A percentile compares a stretch with the other conserved stretches of the same genome.
phyloP scores from a whole-genome alignment of 92 coral and sea anemone genomes.

The Zoanthus sansibaricus region DNA sequence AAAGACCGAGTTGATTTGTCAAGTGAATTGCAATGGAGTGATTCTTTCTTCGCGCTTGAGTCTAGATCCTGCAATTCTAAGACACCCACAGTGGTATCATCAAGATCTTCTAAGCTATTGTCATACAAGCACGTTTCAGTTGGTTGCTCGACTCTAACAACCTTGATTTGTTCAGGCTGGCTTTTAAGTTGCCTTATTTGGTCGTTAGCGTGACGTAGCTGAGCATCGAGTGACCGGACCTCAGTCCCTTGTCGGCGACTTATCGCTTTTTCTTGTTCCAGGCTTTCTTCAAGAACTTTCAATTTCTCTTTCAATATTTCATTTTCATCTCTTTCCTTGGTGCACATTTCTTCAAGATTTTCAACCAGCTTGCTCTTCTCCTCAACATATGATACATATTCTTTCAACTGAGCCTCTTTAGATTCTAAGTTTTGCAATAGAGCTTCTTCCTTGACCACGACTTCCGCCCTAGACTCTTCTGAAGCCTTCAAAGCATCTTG shows the following conservation, averaged over 20 bases:
- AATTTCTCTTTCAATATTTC: conserved; percentile 57
- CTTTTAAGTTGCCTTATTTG: conserved; percentile 74
- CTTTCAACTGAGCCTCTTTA: conserved; percentile 56
- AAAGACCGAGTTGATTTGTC: conserved; percentile 61
- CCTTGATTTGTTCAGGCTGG: conserved; percentile 7
- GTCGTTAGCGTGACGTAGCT: conserved; percentile 79
- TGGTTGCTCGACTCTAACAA: conserved; percentile 30
- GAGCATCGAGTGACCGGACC: conserved; percentile 93
- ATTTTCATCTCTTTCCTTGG: conserved; percentile 52
- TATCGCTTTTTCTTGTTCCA: conserved; percentile 70
- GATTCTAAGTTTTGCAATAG: conserved; percentile 44
- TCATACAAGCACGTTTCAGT: conserved; percentile 49
- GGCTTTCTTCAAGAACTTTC: conserved; percentile 57
- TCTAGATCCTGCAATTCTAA: conserved; percentile 66
- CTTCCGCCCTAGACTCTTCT: conserved; percentile 50
- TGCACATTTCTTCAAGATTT: conserved; percentile 57
- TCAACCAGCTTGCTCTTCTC: conserved; percentile 68
- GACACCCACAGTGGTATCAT: conserved; percentile 52
- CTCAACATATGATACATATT: conserved; percentile 58
- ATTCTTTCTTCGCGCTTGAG: conserved; percentile 39
- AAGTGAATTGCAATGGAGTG: conserved; percentile 19
- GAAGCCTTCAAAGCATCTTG: conserved; percentile 37
- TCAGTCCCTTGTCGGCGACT: conserved; percentile 81
- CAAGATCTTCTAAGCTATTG: conserved; percentile 62
- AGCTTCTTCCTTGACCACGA: conserved; percentile 24